Conservation (phyloP, 2,113 vertebrate species). For the Leucopsar rothschildi region DNA sequence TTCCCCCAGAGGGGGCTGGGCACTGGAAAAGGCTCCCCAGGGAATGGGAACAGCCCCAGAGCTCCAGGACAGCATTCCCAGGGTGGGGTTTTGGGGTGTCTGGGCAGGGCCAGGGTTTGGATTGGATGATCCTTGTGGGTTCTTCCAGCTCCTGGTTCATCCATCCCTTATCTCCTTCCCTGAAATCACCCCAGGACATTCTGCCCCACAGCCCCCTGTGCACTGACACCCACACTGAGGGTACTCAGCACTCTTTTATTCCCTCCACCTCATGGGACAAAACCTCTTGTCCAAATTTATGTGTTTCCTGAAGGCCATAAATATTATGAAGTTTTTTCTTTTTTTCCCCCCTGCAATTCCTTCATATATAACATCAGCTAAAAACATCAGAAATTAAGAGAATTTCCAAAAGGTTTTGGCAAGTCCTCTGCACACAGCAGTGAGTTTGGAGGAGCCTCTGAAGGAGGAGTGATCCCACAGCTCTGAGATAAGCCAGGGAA, state of each 20-base stretch:
- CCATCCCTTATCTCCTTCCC: background rate
- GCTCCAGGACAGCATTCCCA: rapidly evolving
- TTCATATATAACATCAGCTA: background rate
- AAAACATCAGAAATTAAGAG: background rate
- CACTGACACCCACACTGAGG: background rate
- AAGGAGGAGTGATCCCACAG: background rate
- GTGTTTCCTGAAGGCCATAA: background rate
- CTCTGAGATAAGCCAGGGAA: background rate
- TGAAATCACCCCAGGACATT: rapidly evolving
- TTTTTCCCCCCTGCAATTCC: background rate
- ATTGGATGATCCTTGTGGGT: background rate
- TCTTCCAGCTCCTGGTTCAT: background rate
- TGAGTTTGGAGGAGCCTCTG: background rate
- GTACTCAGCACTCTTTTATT: background rate
- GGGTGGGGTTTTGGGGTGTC: background rate
- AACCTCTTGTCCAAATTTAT: background rate
- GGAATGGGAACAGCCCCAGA: background rate
- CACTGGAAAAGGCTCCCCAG: background rate
- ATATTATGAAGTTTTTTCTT: background rate
- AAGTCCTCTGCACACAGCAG: background rate
- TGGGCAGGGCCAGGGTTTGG: background rate
- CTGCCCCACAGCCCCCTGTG: background rate
- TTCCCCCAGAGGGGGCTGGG: background rate
- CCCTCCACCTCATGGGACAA: background rate
- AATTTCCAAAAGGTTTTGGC: conserved; percentile 22